Conservation (phyloP, 2,113 vertebrate species). For the Jacana jacana region DNA sequence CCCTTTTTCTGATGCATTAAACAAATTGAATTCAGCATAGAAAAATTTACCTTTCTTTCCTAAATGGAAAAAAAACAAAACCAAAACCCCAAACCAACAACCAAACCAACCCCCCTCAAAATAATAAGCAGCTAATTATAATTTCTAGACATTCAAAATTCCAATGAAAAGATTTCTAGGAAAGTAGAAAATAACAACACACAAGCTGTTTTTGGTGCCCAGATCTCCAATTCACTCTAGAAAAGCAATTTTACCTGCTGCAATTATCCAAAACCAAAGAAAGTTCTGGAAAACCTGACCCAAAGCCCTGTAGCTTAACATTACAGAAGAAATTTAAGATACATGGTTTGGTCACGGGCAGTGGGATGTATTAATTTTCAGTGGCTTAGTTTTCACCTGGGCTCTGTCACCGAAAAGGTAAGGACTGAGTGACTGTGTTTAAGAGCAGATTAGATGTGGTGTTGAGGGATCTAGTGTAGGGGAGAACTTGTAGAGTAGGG, state of each 20-base stretch:
- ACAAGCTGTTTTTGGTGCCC: accelerated
- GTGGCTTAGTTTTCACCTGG: background rate
- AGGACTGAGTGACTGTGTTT: too few relatives aligned
- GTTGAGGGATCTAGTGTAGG: too few relatives aligned
- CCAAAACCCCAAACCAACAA: too few relatives aligned
- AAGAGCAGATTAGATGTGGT: too few relatives aligned
- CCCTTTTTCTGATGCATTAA: background rate
- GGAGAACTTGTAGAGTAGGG: too few relatives aligned
- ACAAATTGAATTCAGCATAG: background rate
- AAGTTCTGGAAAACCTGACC: background rate
- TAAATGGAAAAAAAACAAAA: background rate
- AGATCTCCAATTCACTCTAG: background rate
- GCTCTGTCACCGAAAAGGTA: background rate
- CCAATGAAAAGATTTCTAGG: background rate
- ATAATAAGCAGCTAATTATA: accelerated
- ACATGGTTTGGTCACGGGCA: background rate
- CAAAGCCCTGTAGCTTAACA: background rate
- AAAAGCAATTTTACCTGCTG: background rate
- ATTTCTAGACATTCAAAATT: background rate
- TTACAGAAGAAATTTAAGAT: background rate
- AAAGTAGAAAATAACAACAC: background rate
- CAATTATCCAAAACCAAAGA: background rate
- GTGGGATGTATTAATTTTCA: background rate
- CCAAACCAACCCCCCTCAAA: background rate
- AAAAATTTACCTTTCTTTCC: background rate